Base-by-base conservation (phyloP, 2,113 vertebrate species). In the Urocynchramus pylzowi region DNA sequence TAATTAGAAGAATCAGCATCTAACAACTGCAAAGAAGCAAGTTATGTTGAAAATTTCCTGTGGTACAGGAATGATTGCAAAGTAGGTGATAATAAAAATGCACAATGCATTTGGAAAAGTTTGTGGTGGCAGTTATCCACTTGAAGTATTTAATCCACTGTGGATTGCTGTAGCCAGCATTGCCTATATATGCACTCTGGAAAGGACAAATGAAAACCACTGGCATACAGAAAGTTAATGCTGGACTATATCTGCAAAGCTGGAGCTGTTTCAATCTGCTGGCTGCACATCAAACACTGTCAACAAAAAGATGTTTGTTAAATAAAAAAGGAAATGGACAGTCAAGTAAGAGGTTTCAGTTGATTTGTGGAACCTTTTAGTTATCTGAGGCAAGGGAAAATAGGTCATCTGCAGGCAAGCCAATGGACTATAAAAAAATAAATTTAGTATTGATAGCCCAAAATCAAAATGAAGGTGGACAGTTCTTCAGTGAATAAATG, bases 251-350 rank as follows among this genome's bases (percentile, higher is more conserved):
- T 83, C 47, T 93, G 56, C 70, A 80, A 79, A 93, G 61, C 0
- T 93, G 78, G 82, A 91, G 37, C 33, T 42, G 30, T 87, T 93
- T 95, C 83, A 93, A 27, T 56, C 39, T 59, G n/a, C n/a, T 95
- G 93, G 59, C 64, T 89, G 35, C 45, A 44, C 42, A 88, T 87
- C 64, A 85, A 83, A 59, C 35, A 74, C 45, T 37, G 50, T 78
- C 75, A 91, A 86, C 49, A 77, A 79, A 56, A 88, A 69, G 2
- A 7, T 75, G n/a, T 80, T 88, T 87, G 42, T 26, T 60, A 88
- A 96, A 87, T 42, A 35, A 71, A 75, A 88, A 57, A 33, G 26
- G 49, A 90, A 84, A 39, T 8, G n/a, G 42, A 70, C 41, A 52
- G 39, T 42, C 39, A 69, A 80, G n/a, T 61, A 31, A 80, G 54